Conservation (phyloP, 2,888 invertebrate genomes). For the Eugnorisma glareosa region DNA sequence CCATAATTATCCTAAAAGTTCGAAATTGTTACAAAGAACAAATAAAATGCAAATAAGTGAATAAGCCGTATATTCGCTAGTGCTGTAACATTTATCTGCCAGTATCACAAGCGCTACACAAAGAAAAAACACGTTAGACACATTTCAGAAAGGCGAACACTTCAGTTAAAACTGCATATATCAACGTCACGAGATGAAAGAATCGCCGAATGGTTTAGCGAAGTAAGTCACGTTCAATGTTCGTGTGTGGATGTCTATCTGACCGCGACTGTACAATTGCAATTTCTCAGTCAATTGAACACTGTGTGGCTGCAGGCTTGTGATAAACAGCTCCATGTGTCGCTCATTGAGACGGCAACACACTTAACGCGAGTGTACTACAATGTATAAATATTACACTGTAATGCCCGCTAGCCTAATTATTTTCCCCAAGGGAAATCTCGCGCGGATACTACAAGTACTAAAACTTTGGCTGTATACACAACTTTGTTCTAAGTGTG, state of each 20-base stretch:
- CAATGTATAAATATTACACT: slow-evolving; percentile 6
- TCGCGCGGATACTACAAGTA: slow-evolving; percentile 5
- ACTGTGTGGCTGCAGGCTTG: slow-evolving; percentile 28
- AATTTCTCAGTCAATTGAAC: slow-evolving; percentile 56
- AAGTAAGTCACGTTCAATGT: slow-evolving; percentile 40
- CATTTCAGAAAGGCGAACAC: slow-evolving; percentile 28
- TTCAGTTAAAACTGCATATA: slow-evolving; percentile 58
- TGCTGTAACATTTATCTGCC: not conserved
- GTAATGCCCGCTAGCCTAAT: slow-evolving; percentile 24
- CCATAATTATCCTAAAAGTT: not conserved
- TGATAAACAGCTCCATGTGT: slow-evolving; percentile 54
- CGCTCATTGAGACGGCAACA: slow-evolving; percentile 33
- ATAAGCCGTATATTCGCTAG: not conserved
- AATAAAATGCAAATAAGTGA: not conserved
- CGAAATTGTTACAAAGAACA: too few relatives aligned
- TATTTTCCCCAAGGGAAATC: slow-evolving; percentile 29
- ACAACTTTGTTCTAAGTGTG: slow-evolving; percentile 24
- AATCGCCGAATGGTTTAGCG: slow-evolving; percentile 42
- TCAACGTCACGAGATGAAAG: slow-evolving; percentile 58
- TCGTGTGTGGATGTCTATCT: slow-evolving; percentile 38
- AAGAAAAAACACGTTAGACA: not conserved
- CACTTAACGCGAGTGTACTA: slow-evolving; percentile 14
- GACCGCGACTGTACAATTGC: slow-evolving; percentile 45
- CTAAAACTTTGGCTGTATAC: slow-evolving; percentile 19
- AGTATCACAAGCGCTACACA: not conserved